These are phyloP conservation scores for Incurvaria masculella DNA, from an alignment of 2,888 invertebrate genomes.

Conservation along the genomic window DNA sequence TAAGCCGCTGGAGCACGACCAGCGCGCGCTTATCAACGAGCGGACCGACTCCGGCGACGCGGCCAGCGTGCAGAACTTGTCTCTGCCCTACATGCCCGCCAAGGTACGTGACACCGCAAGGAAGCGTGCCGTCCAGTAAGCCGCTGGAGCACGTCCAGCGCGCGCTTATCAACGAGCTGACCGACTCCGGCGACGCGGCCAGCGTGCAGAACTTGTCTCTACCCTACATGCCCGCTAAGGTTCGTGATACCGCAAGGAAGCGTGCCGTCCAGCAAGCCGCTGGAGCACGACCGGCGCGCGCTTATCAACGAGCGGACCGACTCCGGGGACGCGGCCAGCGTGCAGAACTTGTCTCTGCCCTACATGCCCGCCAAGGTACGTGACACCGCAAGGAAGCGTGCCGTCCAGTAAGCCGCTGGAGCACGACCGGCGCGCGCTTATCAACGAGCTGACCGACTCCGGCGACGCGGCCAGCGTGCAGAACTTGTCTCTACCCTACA, in stretches of 20 bases:
- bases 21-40: conserved; percentile 45
- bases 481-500: not conserved
- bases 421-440: conserved; percentile 39
- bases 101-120: conserved; percentile 30
- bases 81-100: not conserved
- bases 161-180: conserved; percentile 44
- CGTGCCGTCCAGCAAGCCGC: conserved; percentile 40
- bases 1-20: conserved; percentile 39
- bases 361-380: too few species aligned
- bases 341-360: conserved; percentile 21
- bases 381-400: conserved; percentile 36
- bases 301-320: conserved; percentile 46
- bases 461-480: conserved; percentile 45
- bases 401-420: conserved; percentile 45
- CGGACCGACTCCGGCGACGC: conserved; percentile 40
- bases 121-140: conserved; percentile 40
- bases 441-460: conserved; percentile 42
- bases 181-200: too few species aligned
- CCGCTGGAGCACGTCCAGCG: conserved; percentile 40
- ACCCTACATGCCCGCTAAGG: too few species aligned
- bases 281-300: conserved; percentile 39
- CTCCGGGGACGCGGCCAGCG: conserved; percentile 40
- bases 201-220: not conserved
- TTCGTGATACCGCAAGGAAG: conserved; percentile 39
- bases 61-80: too few species aligned